Conservation (phyloP, 2,888 invertebrate genomes). For the Drosophila heteroneura region DNA sequence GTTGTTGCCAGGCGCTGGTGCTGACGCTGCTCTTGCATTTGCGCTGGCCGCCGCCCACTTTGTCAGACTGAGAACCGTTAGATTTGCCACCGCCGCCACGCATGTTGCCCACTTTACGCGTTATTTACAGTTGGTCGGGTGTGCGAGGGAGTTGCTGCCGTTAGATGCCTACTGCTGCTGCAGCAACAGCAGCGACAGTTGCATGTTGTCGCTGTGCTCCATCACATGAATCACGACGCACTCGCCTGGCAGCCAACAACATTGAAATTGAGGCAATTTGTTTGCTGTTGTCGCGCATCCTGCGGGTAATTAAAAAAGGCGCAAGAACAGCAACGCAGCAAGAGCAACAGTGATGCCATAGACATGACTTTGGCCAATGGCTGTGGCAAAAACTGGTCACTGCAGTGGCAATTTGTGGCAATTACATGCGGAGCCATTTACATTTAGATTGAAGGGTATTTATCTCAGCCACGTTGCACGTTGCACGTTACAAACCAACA, state of each 20-base stretch:
- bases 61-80: constrained; percentile 66
- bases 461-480: constrained; percentile 69
- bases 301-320: constrained; percentile 82
- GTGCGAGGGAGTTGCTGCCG: constrained; percentile 69
- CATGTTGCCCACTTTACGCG: constrained; percentile 80
- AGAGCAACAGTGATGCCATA: constrained; percentile 58
- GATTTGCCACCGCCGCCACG: constrained; percentile 77
- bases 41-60: constrained; percentile 69
- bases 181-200: constrained; percentile 55
- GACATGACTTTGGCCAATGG: constrained; percentile 72
- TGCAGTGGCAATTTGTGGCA: constrained; percentile 83
- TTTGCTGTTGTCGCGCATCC: constrained; percentile 82
- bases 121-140: constrained; percentile 76
- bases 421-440: constrained; percentile 83
- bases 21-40: constrained; percentile 48
- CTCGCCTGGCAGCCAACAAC: constrained; percentile 74
- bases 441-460: constrained; percentile 83
- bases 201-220: constrained; percentile 72
- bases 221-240: constrained; percentile 79
- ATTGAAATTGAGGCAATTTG: constrained; percentile 82
- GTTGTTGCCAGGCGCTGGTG: constrained; percentile 78
- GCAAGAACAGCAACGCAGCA: constrained; percentile 73
- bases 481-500: constrained; percentile 29
- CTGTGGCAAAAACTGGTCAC: constrained; percentile 79
- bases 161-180: constrained; percentile 68